Evolutionary conservation across 2,888 invertebrate genomes (phyloP).

Genomic region (Pantelozetes paolii): DNA sequence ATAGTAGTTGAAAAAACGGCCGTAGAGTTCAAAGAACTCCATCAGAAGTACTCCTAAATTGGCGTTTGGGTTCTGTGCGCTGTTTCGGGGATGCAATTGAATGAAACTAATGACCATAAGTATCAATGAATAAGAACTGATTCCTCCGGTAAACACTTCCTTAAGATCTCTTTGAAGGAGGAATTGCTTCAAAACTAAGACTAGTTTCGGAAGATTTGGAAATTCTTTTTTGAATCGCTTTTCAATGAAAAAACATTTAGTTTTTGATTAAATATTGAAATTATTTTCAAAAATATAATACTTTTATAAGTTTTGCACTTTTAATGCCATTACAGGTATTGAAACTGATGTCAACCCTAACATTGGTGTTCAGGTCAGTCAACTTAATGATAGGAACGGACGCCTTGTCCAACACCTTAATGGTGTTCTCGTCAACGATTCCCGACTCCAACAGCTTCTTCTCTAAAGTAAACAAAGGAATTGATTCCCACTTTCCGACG

Average conservation of each 20-base stretch:
- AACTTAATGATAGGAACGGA: constrained; percentile 96
- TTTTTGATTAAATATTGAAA: constrained; percentile 3
- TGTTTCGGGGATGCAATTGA: constrained; percentile 78
- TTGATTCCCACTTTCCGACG: constrained; percentile 75
- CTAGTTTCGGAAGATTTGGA: constrained; percentile 86
- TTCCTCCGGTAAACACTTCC: constrained; percentile 99
- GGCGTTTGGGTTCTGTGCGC: constrained; percentile 59
- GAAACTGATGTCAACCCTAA: constrained; percentile 97
- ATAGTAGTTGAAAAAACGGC: constrained; percentile 70
- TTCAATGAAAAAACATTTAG: constrained; percentile 39
- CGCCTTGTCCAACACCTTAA: constrained; percentile 95
- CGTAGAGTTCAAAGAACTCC: constrained; percentile 96
- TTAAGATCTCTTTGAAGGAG: constrained; percentile 94
- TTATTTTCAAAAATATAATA: constrained; percentile 46
- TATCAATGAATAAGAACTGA: constrained; percentile 96
- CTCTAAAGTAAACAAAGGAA: constrained; percentile 85
- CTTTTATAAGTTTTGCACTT: constrained; percentile 89
- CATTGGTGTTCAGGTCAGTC: constrained; percentile 76
- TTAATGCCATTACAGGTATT: constrained; percentile 97
- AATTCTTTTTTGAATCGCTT: constrained; percentile 75
- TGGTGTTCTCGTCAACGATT: constrained; percentile 79
- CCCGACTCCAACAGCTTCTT: constrained; percentile 81
- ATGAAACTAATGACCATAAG: constrained; percentile 98
- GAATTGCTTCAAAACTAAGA: constrained; percentile 97
- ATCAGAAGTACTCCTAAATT: constrained; percentile 92